Evolutionary conservation across 2,888 invertebrate genomes (phyloP), one percentile per base, ranked within the genome.

Genomic region (Tipula confusa): DNA sequence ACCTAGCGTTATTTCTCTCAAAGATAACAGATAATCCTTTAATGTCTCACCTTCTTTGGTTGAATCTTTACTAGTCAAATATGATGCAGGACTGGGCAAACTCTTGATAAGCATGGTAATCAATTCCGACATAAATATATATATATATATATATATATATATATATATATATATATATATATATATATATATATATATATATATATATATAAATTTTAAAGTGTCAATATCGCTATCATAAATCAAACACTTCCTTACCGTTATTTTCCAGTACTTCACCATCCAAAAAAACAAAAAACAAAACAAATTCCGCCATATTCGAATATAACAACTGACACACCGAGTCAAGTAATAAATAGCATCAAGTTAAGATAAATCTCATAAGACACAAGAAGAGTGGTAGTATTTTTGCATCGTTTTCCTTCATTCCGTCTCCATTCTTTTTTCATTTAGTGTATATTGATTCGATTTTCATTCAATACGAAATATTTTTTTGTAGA

Each of bases 381-480:
- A 64, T 64, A 64, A 64, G 64, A 64, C 64, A 64, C 2, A 15
- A 43, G 43, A 15, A 43, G n/a, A 15, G 36, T 33, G 7, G n/a
- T 43, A 43, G 64, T 64, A 64, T 64, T 64, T 43, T n/a, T 43
- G 43, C n/a, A n/a, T 43, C n/a, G 43, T 43, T 43, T 24, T 64
- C 33, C 24, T 64, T 24, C 24, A 64, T 64, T 9, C 64, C 64
- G 64, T 7, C n/a, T n/a, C n/a, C n/a, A n/a, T n/a, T n/a, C n/a
- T n/a, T n/a, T 64, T 64, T 64, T 64, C 64, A 64, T 64, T 64
- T n/a, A n/a, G n/a, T n/a, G n/a, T n/a, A 64, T 64, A 64, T 64
- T 24, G 64, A 64, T 64, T 64, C 64, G 64, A 64, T 64, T 64
- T 64, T 64, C 64, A 64, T 64, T 64, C 64, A 64, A 64, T 64